Evolutionary conservation across 2,113 vertebrate species (phyloP).

Genomic region (Thunnus maccoyii): DNA sequence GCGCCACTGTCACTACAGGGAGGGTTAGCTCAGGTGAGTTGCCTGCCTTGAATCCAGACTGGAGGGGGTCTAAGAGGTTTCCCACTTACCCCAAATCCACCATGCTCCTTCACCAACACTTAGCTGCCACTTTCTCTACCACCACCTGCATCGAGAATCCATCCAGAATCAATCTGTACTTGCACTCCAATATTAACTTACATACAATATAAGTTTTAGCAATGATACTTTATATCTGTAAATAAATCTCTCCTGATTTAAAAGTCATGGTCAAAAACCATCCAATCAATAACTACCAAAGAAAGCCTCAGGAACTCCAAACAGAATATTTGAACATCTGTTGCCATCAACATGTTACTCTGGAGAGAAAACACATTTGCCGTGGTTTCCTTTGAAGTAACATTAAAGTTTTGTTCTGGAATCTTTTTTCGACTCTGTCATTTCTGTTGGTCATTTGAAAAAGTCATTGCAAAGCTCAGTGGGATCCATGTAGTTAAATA

Average conservation of each 20-base stretch:
- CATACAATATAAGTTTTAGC: background rate
- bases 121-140: too few species aligned
- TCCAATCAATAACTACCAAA: slow-evolving; percentile 30
- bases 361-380: slow-evolving; percentile 54
- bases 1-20: background rate
- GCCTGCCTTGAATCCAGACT: too few species aligned
- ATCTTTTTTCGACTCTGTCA: slow-evolving; percentile 3
- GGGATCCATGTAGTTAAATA: background rate
- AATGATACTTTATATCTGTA: background rate
- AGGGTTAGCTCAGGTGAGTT: too few species aligned
- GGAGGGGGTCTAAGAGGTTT: too few species aligned
- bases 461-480: slow-evolving; percentile 4
- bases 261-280: slow-evolving; percentile 5
- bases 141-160: background rate
- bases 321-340: slow-evolving; percentile 49
- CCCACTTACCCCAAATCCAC: too few species aligned
- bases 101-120: too few species aligned
- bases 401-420: slow-evolving; percentile 41
- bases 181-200: too few species aligned
- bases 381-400: slow-evolving; percentile 56
- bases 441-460: slow-evolving; percentile 3
- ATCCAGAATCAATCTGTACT: too few species aligned
- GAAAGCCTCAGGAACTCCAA: slow-evolving; percentile 14
- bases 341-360: slow-evolving; percentile 54
- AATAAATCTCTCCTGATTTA: background rate